Evolutionary conservation across 2,888 invertebrate species (phyloP), one percentile per base, ranked within the genome.

Genomic region (Oscheius onirici): DNA sequence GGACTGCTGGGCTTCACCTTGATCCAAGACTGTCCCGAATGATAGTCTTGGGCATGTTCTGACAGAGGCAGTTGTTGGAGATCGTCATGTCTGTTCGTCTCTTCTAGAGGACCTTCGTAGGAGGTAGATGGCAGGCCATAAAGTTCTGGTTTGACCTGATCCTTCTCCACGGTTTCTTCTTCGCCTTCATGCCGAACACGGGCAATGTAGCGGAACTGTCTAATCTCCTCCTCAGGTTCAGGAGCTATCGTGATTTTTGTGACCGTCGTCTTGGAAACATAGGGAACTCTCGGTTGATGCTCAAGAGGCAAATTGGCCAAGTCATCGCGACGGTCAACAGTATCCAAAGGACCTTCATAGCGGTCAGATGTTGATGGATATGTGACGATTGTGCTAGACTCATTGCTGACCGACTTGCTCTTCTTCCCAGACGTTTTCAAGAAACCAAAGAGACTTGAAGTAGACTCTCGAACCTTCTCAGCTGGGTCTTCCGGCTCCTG

Each of bases 111-210:
- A 46, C 74, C 75, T 20, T 67, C 66, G 51, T 71, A 71, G 6
- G 55, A 24, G 0, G 57, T 20, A 3, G 52, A 20, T 0, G 70
- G 58, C 13, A 34, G 34, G 0, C 0, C 0, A 34, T 34, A 34
- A 0, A 34, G 34, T 34, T 34, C 34, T 34, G 34, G 34, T 34
- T 34, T 34, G 0, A 34, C 8, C 0, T 34, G 34, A 34, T 34
- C 34, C 34, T 34, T 34, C 3, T 55, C 70, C 43, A 72, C 63
- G 26, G 55, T 71, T 15, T 72, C 74, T 58, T 76, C 76, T 15
- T 72, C 72, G 17, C 74, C 76, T 10, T 68, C 69, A 49, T 76
- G 75, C 0, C 69, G 63, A 22, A 58, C 44, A 3, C 77, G 71
- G 15, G 61, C 28, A 17, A 77, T 70, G 69, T 71, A 67, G 61